Evolutionary conservation across 2,888 invertebrate species (phyloP), one percentile per base, ranked within the genome.

Genomic region (Xylota segnis): DNA sequence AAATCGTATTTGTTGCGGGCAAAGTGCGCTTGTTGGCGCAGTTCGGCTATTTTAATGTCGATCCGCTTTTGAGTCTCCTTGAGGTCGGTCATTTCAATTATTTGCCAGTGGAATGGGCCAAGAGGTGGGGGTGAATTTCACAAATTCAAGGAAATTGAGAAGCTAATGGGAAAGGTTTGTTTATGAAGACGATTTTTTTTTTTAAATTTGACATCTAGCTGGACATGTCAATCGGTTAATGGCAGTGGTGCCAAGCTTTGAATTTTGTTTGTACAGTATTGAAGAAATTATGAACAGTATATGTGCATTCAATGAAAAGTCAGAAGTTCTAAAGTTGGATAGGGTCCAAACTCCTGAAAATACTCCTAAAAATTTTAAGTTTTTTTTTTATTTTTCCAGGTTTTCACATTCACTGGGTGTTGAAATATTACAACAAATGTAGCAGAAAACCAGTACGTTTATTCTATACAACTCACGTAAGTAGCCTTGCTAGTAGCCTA

Each of bases 1-100:
- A 88, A 89, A 78, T 88, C 88, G 56, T 89, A 89, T 32, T 87
- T 87, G 71, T 89, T 88, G 2, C 88, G 43, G 10, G 88, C 89
- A 84, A 88, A 89, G 54, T 77, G 87, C 7, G 88, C 88, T 40
- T 88, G 87, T 9, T 88, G 88, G 34, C 88, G 89, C 56, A 89
- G 86, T 50, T 89, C 89, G 1, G 86, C 77, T 7, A 89, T 56
- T 87, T 89, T 88, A 2, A 88, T 87, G 14, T 88, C 87, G 7
- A 89, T 61, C 27, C 40, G 56, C 18, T 50, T 63, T 43, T 59
- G 82, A 18, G 63, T 65, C 12, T 75, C 76, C 10, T 56, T 77
- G 14, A 83, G 81, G 14, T 79, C 75, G 32, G 68, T 74, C 87
- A 84, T 75, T 58, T 34, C n/a, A 23, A 14, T 7, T 66, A 66